Base-by-base conservation (phyloP, 2,888 invertebrate species). In the Drosophila limbata region DNA sequence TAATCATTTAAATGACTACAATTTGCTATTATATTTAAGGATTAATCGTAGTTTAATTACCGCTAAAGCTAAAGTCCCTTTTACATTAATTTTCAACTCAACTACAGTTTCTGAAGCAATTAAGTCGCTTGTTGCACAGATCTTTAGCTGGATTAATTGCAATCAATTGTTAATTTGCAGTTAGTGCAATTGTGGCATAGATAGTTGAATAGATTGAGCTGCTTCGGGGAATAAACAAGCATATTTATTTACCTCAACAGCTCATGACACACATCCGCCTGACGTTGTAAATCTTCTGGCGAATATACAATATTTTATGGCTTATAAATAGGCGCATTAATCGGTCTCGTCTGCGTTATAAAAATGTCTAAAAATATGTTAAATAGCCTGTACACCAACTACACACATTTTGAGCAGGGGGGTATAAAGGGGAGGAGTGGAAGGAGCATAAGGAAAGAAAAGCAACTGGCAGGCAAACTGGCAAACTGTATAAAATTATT, bases 301-400 rank as follows among this genome's bases (percentile, higher is more conserved):
- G 44, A 57, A 51, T 52, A 39, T 35, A 15, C 51, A 55, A 56
- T 52, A 56, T 62, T 70, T 79, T 70, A 81, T 61, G 60, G 53
- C 68, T 68, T 79, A 55, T 74, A 78, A 77, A 77, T 75, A 76
- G 69, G 31, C 82, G 35, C 62, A 37, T 70, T 67, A 71, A 72
- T 65, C 44, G 65, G 60, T 71, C 71, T 59, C 39, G 52, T 57
- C 52, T 59, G 50, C 55, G 60, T 31, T 69, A 64, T 79, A 70
- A 79, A 79, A 68, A 76, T 47, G 66, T 79, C 77, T 79, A 75
- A 79, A 82, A 82, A 65, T 68, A 79, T 72, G 79, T 61, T 68
- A 70, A 81, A 74, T 61, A 62, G 53, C 40, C 35, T 15, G 28
- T 19, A 17, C 33, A 21, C 15, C 40, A 25, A 28, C 15, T n/a